These are phyloP conservation scores for human (Homo sapiens) DNA, from an alignment of 2,113 vertebrate genomes.

Conservation along the genomic window GRCh38 chr6:789001-789500, in stretches of 20 bases:
- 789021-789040: rapidly evolving
- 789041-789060: background rate
- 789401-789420: background rate
- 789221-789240: background rate
- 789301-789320: background rate
- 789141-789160: background rate
- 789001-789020: background rate
- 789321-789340: background rate
- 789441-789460: conserved; percentile 8
- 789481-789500: background rate
- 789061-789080: background rate
- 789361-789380: background rate
- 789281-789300: background rate
- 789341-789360: background rate
- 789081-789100: background rate
- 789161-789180: background rate
- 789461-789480: background rate
- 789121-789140: background rate
- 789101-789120: background rate
- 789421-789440: background rate
- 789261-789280: background rate
- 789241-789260: background rate
- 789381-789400: background rate
- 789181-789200: background rate
- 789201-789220: background rate